phyloP scores from a whole-genome alignment of 1,140 invertebrate species.

The Oryctes rhinoceros region DNA sequence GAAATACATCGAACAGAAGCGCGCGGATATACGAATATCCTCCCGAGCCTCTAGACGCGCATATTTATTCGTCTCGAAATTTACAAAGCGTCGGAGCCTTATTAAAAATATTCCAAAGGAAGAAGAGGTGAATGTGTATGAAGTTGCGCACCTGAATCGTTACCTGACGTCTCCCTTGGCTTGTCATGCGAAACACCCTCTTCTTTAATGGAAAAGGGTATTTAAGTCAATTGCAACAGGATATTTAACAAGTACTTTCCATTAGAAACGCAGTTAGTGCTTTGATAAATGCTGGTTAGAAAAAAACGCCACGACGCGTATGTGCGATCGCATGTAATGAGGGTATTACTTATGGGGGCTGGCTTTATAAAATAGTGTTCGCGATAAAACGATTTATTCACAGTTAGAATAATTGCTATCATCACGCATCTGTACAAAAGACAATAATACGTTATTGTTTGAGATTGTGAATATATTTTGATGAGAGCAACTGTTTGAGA shows the following conservation, averaged over 20 bases:
- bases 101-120: background rate
- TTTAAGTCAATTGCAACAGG: background rate
- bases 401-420: background rate
- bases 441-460: no score
- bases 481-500: no score
- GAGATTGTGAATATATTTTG: no score
- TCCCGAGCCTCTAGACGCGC: background rate
- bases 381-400: background rate
- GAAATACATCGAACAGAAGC: background rate
- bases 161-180: background rate
- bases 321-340: background rate
- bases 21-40: background rate
- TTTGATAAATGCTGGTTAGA: background rate
- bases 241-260: conserved; percentile 1
- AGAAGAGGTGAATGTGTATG: background rate
- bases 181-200: conserved; percentile 17
- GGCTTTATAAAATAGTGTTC: background rate
- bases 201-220: conserved; percentile 4
- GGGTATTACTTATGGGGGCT: conserved; percentile 13
- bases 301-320: background rate
- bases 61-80: background rate
- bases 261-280: background rate
- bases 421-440: background rate
- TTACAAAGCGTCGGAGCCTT: background rate
- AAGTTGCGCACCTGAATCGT: background rate